A percentile compares a stretch with the other conserved stretches of the same genome.
Conservation (phyloP, 2,797 vertebrate genomes). For the Tadarida brasiliensis region DNA sequence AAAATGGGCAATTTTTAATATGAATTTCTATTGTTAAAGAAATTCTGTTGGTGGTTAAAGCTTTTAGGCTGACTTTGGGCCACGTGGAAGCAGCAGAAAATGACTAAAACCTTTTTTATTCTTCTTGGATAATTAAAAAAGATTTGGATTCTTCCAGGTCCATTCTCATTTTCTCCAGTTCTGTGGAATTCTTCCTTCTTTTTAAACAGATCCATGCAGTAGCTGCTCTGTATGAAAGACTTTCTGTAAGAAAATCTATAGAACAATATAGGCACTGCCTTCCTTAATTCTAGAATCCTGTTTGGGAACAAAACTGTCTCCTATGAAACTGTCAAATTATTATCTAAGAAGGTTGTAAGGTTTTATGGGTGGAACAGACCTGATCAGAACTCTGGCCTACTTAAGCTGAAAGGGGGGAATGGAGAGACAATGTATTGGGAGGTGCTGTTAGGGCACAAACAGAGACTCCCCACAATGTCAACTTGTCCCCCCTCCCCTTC, state of each 20-base stretch:
- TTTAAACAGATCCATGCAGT: not conserved
- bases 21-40: constrained; percentile 48
- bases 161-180: constrained; percentile 19
- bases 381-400: not conserved
- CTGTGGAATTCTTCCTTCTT: not conserved
- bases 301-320: not conserved
- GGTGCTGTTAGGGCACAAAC: not conserved
- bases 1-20: not conserved
- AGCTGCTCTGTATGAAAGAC: not conserved
- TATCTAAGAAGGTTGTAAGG: not conserved
- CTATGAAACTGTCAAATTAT: not conserved
- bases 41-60: constrained; percentile 9
- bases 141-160: not conserved
- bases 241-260: not conserved
- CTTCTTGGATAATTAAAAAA: constrained; percentile 28
- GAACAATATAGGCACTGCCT: not conserved
- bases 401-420: not conserved
- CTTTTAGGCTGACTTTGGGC: constrained; percentile 8
- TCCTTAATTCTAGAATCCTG: not conserved
- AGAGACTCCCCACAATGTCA: not conserved
- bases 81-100: not conserved
- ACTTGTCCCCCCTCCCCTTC: not conserved
- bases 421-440: not conserved
- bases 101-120: not conserved
- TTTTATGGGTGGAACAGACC: not conserved